phyloP scores from a whole-genome alignment of 2,113 vertebrate genomes.

The Toxotes chatareus region DNA sequence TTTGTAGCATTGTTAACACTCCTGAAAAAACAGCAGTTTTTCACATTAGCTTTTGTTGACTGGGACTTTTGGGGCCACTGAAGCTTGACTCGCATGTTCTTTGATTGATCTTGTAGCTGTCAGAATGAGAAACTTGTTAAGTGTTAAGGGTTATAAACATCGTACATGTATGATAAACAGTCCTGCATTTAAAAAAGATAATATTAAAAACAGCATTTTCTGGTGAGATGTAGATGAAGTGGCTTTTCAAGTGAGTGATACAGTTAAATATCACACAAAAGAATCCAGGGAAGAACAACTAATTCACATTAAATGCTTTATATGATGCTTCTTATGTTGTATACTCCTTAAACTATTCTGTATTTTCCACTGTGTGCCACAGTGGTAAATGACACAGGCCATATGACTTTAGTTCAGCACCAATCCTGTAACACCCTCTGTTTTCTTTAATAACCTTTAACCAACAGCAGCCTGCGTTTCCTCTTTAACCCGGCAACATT shows the following conservation, averaged over 20 bases:
- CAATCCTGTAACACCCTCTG: background rate
- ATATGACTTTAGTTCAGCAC: background rate
- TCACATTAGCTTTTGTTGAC: background rate
- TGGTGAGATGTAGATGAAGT: background rate
- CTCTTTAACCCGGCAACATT: background rate
- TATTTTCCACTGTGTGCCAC: background rate
- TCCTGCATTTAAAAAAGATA: background rate
- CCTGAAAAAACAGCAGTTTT: background rate
- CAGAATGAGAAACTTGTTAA: background rate
- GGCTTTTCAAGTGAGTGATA: background rate
- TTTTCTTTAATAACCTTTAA: slow-evolving; percentile 6
- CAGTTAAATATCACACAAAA: background rate
- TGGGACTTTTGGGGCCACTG: background rate
- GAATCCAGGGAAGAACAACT: background rate
- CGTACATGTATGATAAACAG: background rate
- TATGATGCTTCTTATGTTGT: background rate
- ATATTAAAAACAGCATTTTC: background rate
- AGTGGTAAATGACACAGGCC: background rate
- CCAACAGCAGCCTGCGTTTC: background rate
- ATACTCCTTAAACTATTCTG: background rate
- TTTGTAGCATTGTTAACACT: no score
- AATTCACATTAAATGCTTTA: background rate
- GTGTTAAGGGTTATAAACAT: background rate
- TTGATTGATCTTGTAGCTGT: background rate
- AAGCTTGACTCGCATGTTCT: background rate